Base-by-base conservation (phyloP, 2,113 vertebrate species). In the Phaethon lepturus region DNA sequence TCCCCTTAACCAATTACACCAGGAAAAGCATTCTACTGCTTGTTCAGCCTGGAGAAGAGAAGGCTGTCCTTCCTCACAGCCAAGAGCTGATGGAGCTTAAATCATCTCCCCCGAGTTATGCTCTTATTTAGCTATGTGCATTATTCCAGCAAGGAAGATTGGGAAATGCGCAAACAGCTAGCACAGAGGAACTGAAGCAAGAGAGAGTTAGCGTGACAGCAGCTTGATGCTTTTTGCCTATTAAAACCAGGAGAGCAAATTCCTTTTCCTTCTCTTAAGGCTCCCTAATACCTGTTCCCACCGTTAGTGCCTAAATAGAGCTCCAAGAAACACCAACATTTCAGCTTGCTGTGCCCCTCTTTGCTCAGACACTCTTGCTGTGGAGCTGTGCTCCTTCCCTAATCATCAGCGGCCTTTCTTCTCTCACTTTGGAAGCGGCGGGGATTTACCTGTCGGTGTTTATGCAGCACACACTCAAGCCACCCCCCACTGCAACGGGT, bases 1-100 rank as follows among this genome's bases (percentile, higher is more conserved):
- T 74, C 55, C 60, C 80, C 90, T 40, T 35, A 66, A 83, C n/a
- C 60, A 95, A 22, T 91, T 64, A 91, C 66, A 94, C n/a, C 68
- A 79, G 84, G 22, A 95, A 93, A 78, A 87, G 7, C 42, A 77
- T 72, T 62, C 74, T 88, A 60, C 52, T 79, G 56, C n/a, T 53
- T 33, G 2, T 13, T 67, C 69, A n/a, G 35, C 28, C 28, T 15
- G 16, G 47, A 25, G 42, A 55, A 52, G 28, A 71, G 44, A 49
- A 68, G 44, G 13, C 31, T 77, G 17, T n/a, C 42, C 59, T 77
- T 38, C 47, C 47, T 31, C 60, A 50, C 38, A 42, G 84, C 62
- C 38, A 26, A 59, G 45, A 40, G 44, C 11, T n/a, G 29, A 47
- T 33, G 4, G n/a, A 68, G 47, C 56, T 75, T 56, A 38, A 86